A percentile compares a stretch with the other conserved stretches of the same genome.
phyloP scores from a whole-genome alignment of 64 coral and sea anemone genomes.

The Dendrophyllia cribrosa region DNA sequence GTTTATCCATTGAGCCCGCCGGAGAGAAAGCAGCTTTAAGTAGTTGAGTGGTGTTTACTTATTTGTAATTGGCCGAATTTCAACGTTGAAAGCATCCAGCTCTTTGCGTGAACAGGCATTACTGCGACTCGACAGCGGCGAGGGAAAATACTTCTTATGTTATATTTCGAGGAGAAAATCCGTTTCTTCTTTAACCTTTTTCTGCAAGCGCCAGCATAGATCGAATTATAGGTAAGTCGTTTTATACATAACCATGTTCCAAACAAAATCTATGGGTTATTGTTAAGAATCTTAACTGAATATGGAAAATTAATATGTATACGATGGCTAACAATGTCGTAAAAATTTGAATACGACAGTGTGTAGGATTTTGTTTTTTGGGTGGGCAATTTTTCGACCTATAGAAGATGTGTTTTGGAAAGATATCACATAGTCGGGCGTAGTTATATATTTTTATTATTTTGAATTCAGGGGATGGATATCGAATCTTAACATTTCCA shows the following conservation, averaged over 20 bases:
- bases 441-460: too few relatives aligned
- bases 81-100: conserved; percentile 22
- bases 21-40: conserved; percentile 42
- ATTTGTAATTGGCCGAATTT: conserved; percentile 52
- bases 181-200: neutral
- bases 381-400: too few relatives aligned
- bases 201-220: neutral
- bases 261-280: too few relatives aligned
- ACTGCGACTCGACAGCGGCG: neutral
- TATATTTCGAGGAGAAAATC: neutral
- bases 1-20: conserved; percentile 47
- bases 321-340: too few relatives aligned
- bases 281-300: too few relatives aligned
- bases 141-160: neutral
- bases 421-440: too few relatives aligned
- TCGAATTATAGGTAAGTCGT: neutral
- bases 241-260: too few relatives aligned
- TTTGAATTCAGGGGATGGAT: too few relatives aligned
- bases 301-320: too few relatives aligned
- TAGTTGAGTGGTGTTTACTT: conserved; percentile 49
- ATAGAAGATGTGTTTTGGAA: too few relatives aligned
- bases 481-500: neutral
- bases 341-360: too few relatives aligned
- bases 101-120: neutral
- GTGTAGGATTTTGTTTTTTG: too few relatives aligned